These are phyloP conservation scores for Plecotus auritus DNA, from an alignment of 2,113 vertebrate species.

Conservation along the genomic window DNA sequence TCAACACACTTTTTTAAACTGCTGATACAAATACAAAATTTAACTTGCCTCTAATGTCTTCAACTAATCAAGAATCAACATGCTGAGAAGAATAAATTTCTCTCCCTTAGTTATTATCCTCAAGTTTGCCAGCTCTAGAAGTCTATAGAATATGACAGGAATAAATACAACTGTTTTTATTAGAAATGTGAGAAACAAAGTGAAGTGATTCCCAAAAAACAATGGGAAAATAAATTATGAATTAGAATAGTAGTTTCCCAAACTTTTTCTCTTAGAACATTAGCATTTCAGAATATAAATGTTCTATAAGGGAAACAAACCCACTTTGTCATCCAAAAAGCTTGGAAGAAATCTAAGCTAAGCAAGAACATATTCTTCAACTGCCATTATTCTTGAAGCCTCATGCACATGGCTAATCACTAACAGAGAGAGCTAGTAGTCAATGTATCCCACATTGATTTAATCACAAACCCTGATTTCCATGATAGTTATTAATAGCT, in stretches of 20 bases:
- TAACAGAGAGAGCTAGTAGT: not conserved
- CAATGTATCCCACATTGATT: not conserved
- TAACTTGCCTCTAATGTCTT: not conserved
- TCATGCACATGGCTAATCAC: not conserved
- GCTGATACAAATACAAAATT: slow-evolving; percentile 9
- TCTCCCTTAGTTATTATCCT: not conserved
- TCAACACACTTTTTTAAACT: not conserved
- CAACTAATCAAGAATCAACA: slow-evolving; percentile 17
- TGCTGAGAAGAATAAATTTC: not conserved
- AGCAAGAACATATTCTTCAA: not conserved
- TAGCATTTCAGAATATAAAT: not conserved
- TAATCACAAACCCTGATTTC: not conserved
- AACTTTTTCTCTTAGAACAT: not conserved
- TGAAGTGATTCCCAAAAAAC: not conserved
- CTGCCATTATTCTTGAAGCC: not conserved
- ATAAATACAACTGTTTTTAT: slow-evolving; percentile 23
- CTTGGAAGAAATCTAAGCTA: not conserved
- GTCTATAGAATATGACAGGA: not conserved
- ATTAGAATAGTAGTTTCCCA: not conserved
- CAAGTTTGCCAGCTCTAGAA: not conserved
- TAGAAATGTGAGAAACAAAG: slow-evolving; percentile 34
- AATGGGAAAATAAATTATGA: not conserved
- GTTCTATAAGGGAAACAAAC: not conserved
- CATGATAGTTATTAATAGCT: not conserved
- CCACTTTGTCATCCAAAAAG: not conserved